Evolutionary conservation across 2,888 invertebrate genomes (phyloP).

Genomic region (Drosophila anomelani): DNA sequence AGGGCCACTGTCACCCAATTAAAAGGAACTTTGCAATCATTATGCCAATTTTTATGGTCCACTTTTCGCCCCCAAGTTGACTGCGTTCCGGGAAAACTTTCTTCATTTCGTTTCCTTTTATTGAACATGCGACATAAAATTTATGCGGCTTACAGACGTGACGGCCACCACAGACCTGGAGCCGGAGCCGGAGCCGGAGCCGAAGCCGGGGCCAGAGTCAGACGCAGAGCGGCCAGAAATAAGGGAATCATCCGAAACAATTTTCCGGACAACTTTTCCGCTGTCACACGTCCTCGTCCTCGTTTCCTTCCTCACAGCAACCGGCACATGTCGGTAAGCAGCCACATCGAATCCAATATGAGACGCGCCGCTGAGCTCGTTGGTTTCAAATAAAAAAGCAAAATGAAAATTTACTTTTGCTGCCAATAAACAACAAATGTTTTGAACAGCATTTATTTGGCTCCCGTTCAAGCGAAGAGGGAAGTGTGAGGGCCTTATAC

Average conservation of each 20-base stretch:
- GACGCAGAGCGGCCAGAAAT: slow-evolving; percentile 1
- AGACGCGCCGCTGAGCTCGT: slow-evolving; percentile 38
- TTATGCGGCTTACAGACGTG: slow-evolving; percentile 65
- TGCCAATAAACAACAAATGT: slow-evolving; percentile 75
- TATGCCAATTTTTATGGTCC: slow-evolving; percentile 51
- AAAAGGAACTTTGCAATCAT: slow-evolving; percentile 52
- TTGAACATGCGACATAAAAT: slow-evolving; percentile 60
- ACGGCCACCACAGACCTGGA: slow-evolving; percentile 44
- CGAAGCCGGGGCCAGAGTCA: background rate
- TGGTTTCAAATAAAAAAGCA: slow-evolving; percentile 61
- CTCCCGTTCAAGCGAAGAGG: background rate
- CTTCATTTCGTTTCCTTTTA: slow-evolving; percentile 49
- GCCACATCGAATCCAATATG: slow-evolving; percentile 71
- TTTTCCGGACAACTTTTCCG: slow-evolving; percentile 35
- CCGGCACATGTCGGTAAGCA: slow-evolving; percentile 45
- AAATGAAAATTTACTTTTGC: slow-evolving; percentile 76
- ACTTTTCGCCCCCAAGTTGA: slow-evolving; percentile 13
- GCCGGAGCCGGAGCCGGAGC: background rate
- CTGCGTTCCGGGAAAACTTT: slow-evolving; percentile 33
- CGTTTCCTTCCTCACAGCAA: slow-evolving; percentile 10
- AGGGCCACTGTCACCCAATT: slow-evolving; percentile 50
- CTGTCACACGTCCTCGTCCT: slow-evolving; percentile 25
- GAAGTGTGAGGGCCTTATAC: slow-evolving; percentile 4
- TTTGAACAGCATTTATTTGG: slow-evolving; percentile 45
- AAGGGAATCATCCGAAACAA: slow-evolving; percentile 39